Conservation (phyloP, 2,113 vertebrate species). For the Engraulis encrasicolus region DNA sequence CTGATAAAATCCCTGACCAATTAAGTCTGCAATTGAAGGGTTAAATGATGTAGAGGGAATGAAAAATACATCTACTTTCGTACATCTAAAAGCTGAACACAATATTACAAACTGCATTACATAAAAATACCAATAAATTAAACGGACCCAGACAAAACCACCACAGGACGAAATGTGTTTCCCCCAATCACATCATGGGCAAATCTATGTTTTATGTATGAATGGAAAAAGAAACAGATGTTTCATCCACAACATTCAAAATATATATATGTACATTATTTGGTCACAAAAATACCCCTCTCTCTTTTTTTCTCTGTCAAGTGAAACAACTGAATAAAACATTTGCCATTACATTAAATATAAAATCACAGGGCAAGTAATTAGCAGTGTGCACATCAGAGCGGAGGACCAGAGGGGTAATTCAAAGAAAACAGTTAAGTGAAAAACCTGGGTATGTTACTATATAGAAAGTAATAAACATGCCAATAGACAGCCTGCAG, state of each 20-base stretch:
- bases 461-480: no score
- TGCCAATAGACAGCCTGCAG: no score
- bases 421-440: no score
- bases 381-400: background rate
- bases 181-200: conserved; percentile 9
- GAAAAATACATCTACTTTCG: no score
- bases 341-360: conserved; percentile 15
- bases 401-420: background rate
- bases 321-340: conserved; percentile 16
- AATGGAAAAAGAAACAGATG: conserved; percentile 17
- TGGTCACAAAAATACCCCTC: conserved; percentile 35
- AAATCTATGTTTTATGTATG: conserved; percentile 15
- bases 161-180: background rate
- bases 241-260: conserved; percentile 26
- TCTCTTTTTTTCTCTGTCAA: conserved; percentile 15
- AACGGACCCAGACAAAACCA: background rate
- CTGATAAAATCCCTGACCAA: no score
- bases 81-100: no score
- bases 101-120: no score
- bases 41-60: no score
- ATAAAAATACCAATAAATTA: no score
- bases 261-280: conserved; percentile 35
- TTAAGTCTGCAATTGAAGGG: no score
- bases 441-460: no score
- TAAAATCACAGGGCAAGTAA: background rate